Percentiles rank a stretch among this genome's conserved stretches.
phyloP scores from a whole-genome alignment of 2,113 vertebrate genomes.

The Circaetus cinerascens region DNA sequence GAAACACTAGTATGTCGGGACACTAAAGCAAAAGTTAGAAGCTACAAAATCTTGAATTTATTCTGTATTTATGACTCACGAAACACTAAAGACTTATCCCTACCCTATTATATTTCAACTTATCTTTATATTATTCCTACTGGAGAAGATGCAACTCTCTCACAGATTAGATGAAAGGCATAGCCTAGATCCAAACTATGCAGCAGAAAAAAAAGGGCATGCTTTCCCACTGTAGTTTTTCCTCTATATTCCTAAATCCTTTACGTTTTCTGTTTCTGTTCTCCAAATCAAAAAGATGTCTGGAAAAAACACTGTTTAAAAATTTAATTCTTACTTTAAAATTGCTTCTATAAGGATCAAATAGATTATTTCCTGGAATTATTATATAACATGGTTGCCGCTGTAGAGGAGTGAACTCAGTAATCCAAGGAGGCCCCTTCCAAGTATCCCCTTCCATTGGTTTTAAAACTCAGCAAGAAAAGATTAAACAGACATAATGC shows the following conservation, averaged over 20 bases:
- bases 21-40: not conserved
- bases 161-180: not conserved
- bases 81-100: not conserved
- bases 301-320: not conserved
- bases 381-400: not conserved
- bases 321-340: not conserved
- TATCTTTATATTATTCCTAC: not conserved
- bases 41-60: not conserved
- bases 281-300: not conserved
- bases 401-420: not conserved
- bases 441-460: not conserved
- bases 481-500: constrained; percentile 23
- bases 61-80: not conserved
- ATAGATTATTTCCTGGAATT: not conserved
- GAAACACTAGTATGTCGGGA: not conserved
- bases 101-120: not conserved
- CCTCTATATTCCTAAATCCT: not conserved
- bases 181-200: not conserved
- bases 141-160: not conserved
- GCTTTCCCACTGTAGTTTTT: not conserved
- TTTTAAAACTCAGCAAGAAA: constrained; percentile 31
- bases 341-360: not conserved
- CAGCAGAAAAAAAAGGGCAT: not conserved
- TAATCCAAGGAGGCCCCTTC: not conserved
- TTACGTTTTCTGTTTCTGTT: not conserved